Evolutionary conservation across 37 sponge, comb jelly and placozoan genomes (phyloP), one percentile per base, ranked within the genome.

Genomic region (Eunapius fragilis): DNA sequence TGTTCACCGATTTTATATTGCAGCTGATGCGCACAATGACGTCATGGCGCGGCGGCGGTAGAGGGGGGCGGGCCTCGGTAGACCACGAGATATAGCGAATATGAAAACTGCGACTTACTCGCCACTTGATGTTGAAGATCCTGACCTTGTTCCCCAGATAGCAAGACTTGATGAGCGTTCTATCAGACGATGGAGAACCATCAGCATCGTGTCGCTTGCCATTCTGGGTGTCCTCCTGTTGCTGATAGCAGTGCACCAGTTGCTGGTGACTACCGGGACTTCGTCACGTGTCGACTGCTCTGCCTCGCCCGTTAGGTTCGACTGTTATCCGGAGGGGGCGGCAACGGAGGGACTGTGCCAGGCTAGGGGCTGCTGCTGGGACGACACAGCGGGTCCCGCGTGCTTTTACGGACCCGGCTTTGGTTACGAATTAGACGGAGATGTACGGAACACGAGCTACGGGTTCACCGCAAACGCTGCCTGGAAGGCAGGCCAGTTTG

Each of bases 311-410:
- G 32, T 19, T 0, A 76, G 76, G 5, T 81, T 87, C 34, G 34
- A 80, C 69, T 87, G 88, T 28, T 68, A 81, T 34, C 88, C 88
- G 22, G 88, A 74, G 7, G 68, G 30, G 0, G 69, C 0, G 17
- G 67, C 24, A 34, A 69, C 75, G 19, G 25, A 74, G 48, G 49
- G 75, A 14, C 36, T 72, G 7, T 90, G 91, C 37, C 10, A 23
- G 17, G 27, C 24, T 2, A 28, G 77, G 2, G 87, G 91, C 0
- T 90, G 91, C 35, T 90, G 87, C 73, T 90, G 91, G 91, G 83
- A 74, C 19, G n/a, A 24, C 22, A 3, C n/a, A 4, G 10, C 58
- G 22, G n/a, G 82, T 24, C 81, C 87, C 0, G 12, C 5, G 3
- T 90, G 91, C 68, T 90, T 76, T 78, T 86, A 76, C 49, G 32